Base-by-base conservation (phyloP, 2,888 invertebrate species). In the Drosophila maculinotata region DNA sequence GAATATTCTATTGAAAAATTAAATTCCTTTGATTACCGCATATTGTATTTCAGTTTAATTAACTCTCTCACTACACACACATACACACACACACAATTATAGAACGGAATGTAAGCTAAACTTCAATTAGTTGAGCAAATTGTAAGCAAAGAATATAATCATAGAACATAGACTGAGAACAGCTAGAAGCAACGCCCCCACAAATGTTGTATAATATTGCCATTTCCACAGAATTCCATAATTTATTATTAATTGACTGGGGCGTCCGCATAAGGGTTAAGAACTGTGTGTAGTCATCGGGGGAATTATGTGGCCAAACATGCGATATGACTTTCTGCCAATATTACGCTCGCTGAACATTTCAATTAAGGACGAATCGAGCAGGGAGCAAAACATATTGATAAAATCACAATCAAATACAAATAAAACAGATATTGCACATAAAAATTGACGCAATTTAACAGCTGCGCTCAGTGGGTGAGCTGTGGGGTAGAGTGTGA, bases 391-490 rank as follows among this genome's bases (percentile, higher is more conserved):
- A 60, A 80, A 83, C 84, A 70, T 87, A 80, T 78, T 80, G 84
- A 87, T 78, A 78, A 87, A 81, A 81, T 81, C 81, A 86, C 84
- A 81, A 81, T 84, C 78, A 84, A 77, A 83, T 74, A 78, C 81
- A 84, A 81, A 81, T 84, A 81, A 82, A 81, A 84, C 66, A 76
- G 64, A 78, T 78, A 82, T 87, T 82, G 81, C 81, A 78, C 87
- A 87, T 82, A 87, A 82, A 81, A 82, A 69, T 68, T 67, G 68
- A 78, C 72, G 79, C 84, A 81, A 60, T 81, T 83, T 77, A 78
- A 78, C 53, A 60, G 69, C 58, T 51, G 64, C 48, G 35, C 41
- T 63, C 49, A 41, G 49, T 1, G 59, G 4, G 7, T 7, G 25
- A 6, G 51, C 49, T 26, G 31, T 9, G 10, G 2, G 36, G 30